Conservation (phyloP, 2,888 invertebrate species). For the Caenorhabditis sp. region DNA sequence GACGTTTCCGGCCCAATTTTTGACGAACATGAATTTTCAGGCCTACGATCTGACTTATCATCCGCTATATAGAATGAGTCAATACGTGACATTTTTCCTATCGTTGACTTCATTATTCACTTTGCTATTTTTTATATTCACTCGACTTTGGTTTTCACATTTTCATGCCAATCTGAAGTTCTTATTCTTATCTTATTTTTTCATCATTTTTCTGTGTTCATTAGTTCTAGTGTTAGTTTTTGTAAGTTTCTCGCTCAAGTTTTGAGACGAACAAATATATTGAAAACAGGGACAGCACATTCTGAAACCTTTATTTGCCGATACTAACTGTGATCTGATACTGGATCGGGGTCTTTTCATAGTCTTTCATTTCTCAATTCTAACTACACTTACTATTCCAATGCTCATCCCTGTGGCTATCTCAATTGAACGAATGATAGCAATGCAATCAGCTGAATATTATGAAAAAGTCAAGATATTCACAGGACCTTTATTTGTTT, state of each 20-base stretch:
- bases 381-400: constrained; percentile 11
- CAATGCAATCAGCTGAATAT: constrained; percentile 8
- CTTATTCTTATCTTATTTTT: background rate
- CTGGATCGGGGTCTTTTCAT: constrained; percentile 11
- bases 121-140: constrained; percentile 6
- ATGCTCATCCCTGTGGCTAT: constrained; percentile 21
- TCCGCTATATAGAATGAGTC: constrained; percentile 15
- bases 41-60: constrained; percentile 16
- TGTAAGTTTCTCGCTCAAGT: background rate
- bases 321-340: constrained; percentile 12
- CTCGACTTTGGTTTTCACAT: constrained; percentile 3
- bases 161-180: constrained; percentile 24
- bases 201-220: constrained; percentile 6
- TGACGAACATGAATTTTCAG: background rate
- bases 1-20: too few relatives aligned
- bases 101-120: constrained; percentile 12
- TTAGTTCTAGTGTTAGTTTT: background rate
- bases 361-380: background rate
- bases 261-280: background rate
- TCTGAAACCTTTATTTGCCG: constrained; percentile 16
- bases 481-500: constrained; percentile 9
- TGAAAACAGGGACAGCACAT: constrained; percentile 17
- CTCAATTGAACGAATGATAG: constrained; percentile 21
- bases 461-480: constrained; percentile 11
- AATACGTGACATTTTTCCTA: constrained; percentile 13